Conservation (phyloP, 2,797 vertebrate genomes). For the Falco novaeseelandiae region DNA sequence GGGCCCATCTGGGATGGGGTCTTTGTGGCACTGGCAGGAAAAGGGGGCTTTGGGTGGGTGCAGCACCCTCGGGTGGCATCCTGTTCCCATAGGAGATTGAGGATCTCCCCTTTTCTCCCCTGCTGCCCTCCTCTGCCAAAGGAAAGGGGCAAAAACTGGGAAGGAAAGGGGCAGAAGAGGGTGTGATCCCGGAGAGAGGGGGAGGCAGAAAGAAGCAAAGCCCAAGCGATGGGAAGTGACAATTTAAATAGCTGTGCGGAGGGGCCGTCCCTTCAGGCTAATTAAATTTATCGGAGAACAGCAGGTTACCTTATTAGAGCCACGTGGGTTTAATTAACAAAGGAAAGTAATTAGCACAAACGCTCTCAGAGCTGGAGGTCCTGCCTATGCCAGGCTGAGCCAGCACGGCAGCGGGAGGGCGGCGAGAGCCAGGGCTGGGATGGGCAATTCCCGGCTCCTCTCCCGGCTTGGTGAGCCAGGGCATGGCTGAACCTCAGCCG, state of each 20-base stretch:
- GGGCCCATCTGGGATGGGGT: not conserved
- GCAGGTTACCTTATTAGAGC: constrained; percentile 83
- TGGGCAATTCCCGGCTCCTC: not conserved
- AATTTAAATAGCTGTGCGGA: constrained; percentile 79
- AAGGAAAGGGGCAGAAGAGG: not conserved
- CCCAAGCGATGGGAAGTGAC: constrained; percentile 70
- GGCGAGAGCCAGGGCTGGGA: not conserved
- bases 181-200: not conserved
- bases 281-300: constrained; percentile 84
- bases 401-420: not conserved
- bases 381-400: constrained; percentile 33
- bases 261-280: constrained; percentile 79
- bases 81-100: fast-evolving
- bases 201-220: constrained; percentile 55
- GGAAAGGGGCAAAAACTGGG: not conserved
- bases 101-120: too few species aligned
- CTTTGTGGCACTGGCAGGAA: not conserved
- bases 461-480: not conserved
- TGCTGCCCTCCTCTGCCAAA: not conserved
- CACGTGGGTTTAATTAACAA: constrained; percentile 79
- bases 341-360: constrained; percentile 78
- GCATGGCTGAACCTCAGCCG: fast-evolving
- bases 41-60: fast-evolving
- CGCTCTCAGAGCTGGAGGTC: constrained; percentile 45
- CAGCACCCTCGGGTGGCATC: not conserved